These are phyloP conservation scores for Idris sp. DNA, from an alignment of 1,140 invertebrate species.

Conservation along the genomic window DNA sequence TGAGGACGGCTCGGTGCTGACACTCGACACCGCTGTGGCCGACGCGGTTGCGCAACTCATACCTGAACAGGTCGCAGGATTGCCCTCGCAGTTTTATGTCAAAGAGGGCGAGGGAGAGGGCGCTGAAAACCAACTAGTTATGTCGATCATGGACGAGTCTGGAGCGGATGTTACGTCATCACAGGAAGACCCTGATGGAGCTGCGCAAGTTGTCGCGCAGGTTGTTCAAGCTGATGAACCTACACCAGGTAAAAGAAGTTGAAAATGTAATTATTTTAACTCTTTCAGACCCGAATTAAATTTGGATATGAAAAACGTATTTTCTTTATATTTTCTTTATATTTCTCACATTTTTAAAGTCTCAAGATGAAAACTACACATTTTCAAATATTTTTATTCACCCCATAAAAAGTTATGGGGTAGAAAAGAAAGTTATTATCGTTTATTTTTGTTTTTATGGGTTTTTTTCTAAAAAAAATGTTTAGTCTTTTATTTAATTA, in stretches of 20 bases:
- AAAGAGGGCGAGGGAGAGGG: conserved; percentile 78
- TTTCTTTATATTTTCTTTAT: too few species aligned
- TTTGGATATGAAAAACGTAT: too few species aligned
- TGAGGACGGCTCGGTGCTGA: conserved; percentile 81
- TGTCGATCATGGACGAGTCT: conserved; percentile 75
- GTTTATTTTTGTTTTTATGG: too few species aligned
- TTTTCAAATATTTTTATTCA: too few species aligned
- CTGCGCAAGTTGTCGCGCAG: conserved; percentile 87
- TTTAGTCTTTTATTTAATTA: too few species aligned
- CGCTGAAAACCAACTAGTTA: conserved; percentile 75
- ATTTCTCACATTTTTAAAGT: too few species aligned
- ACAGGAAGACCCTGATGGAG: conserved; percentile 77
- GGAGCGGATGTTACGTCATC: conserved; percentile 59
- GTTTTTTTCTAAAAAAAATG: too few species aligned
- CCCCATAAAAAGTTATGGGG: too few species aligned
- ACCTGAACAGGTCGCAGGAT: conserved; percentile 75
- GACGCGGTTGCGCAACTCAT: conserved; percentile 79
- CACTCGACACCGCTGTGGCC: conserved; percentile 81
- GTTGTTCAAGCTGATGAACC: conserved; percentile 88
- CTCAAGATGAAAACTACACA: too few species aligned
- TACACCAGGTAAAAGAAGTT: conserved; percentile 88
- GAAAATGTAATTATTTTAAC: too few species aligned
- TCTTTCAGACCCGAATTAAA: too few species aligned
- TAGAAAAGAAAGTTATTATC: too few species aligned
- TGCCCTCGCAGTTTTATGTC: conserved; percentile 78